A percentile compares a stretch with the other conserved stretches of the same genome.
Evolutionary conservation across 2,888 invertebrate species (phyloP).

Genomic region (Sarcophaga subvicina): DNA sequence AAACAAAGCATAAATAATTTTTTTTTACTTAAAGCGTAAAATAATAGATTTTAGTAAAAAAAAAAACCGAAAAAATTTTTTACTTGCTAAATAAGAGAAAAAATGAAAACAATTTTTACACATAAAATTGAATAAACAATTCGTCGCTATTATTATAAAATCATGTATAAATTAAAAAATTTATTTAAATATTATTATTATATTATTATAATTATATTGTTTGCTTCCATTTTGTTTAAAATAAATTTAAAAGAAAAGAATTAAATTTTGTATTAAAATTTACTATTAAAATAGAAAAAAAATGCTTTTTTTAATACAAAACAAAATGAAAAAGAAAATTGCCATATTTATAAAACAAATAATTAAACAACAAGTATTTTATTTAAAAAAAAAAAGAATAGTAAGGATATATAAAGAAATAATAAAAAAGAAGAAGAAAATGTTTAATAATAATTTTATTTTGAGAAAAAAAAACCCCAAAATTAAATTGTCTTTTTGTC

Average conservation of each 20-base stretch:
- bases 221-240: slow-evolving; percentile 65
- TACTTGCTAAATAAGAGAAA: slow-evolving; percentile 55
- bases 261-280: slow-evolving; percentile 32
- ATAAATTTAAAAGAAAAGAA: slow-evolving; percentile 35
- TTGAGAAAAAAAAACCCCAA: slow-evolving; percentile 12
- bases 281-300: slow-evolving; percentile 33
- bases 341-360: slow-evolving; percentile 67
- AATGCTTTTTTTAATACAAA: slow-evolving; percentile 64
- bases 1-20: slow-evolving; percentile 57
- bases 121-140: slow-evolving; percentile 59
- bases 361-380: slow-evolving; percentile 58
- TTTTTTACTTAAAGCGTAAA: slow-evolving; percentile 62
- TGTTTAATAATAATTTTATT: slow-evolving; percentile 13
- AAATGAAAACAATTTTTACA: slow-evolving; percentile 47
- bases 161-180: slow-evolving; percentile 60
- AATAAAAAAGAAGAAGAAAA: slow-evolving; percentile 29
- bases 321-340: slow-evolving; percentile 54
- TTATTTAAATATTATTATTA: slow-evolving; percentile 51
- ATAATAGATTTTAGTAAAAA: slow-evolving; percentile 22
- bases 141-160: slow-evolving; percentile 46
- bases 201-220: slow-evolving; percentile 49
- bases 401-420: background rate
- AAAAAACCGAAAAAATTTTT: slow-evolving; percentile 51
- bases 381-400: slow-evolving; percentile 45
- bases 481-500: slow-evolving; percentile 49